Evolutionary conservation across 2,797 vertebrate genomes (phyloP), one percentile per base, ranked within the genome.

Genomic region (Epinephelus coioides): DNA sequence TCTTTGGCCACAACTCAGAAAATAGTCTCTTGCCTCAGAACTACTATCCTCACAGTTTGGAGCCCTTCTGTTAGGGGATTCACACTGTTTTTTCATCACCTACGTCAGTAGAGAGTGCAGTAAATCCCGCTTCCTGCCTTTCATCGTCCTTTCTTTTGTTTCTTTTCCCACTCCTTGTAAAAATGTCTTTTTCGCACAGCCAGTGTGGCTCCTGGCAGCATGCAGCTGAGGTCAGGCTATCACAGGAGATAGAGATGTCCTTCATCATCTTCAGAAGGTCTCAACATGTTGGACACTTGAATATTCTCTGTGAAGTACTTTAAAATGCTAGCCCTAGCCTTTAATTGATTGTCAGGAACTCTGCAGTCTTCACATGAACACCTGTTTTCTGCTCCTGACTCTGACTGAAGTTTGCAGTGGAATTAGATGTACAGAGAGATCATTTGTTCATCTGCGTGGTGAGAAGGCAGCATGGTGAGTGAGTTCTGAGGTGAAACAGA

Each of bases 321-420:
- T 51, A 10, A 62, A 77, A 81, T 53, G 12, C 60, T 40, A 46
- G 55, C 40, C 13, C 60, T 30, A 46, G 47, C 40, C 13, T 63
- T 70, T 65, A 55, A 79, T 54, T 54, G 77, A 79, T 63, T 54
- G 61, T 57, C 40, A 60, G 65, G 77, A 71, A 49, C 34, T 46
- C 34, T 38, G 25, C 62, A 38, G 50, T 40, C 38, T 71, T 64
- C 44, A 44, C 43, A 17, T 38, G 44, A 49, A 19, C 30, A 3
- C 12, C 21, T 27, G 5, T 23, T 60, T 40, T 43, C 13, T 13
- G 13, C 43, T 44, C 9, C 43, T 11, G 12, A 34, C 27, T 53
- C 55, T 5, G 10, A 57, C 68, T 30, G 47, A 13, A n/a, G 43
- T 50, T 53, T 55, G 54, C 51, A 30, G 59, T 13, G 30, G 11